Evolutionary conservation across 35 echinoderm and acorn worm species (phyloP), one percentile per base, ranked within the genome.

Genomic region (Apostichopus parvimensis): DNA sequence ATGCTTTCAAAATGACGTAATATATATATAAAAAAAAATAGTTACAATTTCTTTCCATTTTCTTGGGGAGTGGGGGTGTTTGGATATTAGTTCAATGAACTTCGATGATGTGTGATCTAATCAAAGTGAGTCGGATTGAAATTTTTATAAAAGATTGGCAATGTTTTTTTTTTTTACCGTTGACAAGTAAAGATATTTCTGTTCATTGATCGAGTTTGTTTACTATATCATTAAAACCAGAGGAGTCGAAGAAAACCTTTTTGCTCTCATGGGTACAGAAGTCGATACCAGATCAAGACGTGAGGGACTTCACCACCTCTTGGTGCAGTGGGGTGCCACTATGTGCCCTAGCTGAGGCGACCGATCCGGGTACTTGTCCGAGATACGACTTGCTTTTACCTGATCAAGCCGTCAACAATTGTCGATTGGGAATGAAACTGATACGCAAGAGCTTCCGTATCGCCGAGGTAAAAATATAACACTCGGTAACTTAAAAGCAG

Each of bases 341-440:
- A 14, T 80, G 90, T 26, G 90, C 90, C 22, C 54, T 91, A 18
- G 77, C 56, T 26, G 77, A 91, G 23, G 77, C 11, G 0, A 79
- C 77, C 56, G 80, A 34, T 13, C 75, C 73, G 17, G 90, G 90
- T 10, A 62, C 90, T 17, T 91, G 90, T 82, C 90, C 90, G 23
- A 77, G 90, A 9, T 91, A 91, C 15, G 90, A 91, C n/a, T 26
- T 91, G 18, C 56, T 91, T 6, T 0, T 79, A 8, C 90, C 77
- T 9, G 77, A 53, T 18, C 75, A 91, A 15, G 9, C 28, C 23
- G 77, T 80, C 54, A 91, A 91, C 90, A 91, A 91, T 77, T 91
- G 90, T 57, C 75, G 90, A 15, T 77, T 91, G 10, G 90, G 17
- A 0, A 64, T 91, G 73, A 91, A 80, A 80, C 65, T 91, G n/a